Percentiles rank a stretch among this genome's conserved stretches.
Conservation (phyloP, 2,888 invertebrate genomes). For the Macrosiphum euphorbiae region DNA sequence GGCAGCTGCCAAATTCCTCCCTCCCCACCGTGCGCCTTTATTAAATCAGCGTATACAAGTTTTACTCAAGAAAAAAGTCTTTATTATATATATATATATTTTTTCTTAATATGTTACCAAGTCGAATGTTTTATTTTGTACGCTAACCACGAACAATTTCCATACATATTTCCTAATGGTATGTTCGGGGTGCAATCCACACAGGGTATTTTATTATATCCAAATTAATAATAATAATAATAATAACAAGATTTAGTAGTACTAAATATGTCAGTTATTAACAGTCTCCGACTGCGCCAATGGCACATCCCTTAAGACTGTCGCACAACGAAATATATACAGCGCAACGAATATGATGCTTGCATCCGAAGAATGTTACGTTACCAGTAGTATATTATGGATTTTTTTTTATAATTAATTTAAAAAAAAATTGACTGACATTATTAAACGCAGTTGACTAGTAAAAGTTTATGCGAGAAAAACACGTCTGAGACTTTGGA, state of each 20-base stretch:
- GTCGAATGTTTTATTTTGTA: conserved; percentile 56
- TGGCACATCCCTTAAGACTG: conserved; percentile 60
- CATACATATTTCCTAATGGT: conserved; percentile 54
- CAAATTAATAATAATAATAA: conserved; percentile 14
- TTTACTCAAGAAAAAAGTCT: conserved; percentile 31
- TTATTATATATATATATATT: conserved; percentile 28
- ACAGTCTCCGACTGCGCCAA: conserved; percentile 48
- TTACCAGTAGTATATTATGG: conserved; percentile 63
- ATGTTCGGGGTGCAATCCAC: conserved; percentile 47
- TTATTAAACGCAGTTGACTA: conserved; percentile 52
- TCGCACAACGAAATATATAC: conserved; percentile 61
- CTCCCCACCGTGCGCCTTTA: conserved; percentile 31
- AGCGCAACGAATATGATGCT: conserved; percentile 57
- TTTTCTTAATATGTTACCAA: conserved; percentile 62
- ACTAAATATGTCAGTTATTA: conserved; percentile 28
- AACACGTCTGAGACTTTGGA: conserved; percentile 44
- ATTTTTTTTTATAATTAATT: conserved; percentile 49
- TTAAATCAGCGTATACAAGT: conserved; percentile 42
- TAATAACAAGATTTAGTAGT: conserved; percentile 29
- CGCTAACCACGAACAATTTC: conserved; percentile 38
- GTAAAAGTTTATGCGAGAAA: conserved; percentile 50
- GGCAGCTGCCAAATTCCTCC: neutral
- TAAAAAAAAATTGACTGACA: conserved; percentile 56
- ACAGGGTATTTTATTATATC: conserved; percentile 51
- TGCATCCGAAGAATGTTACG: conserved; percentile 55